These are phyloP conservation scores for Pheosia gnoma DNA, from an alignment of 2,888 invertebrate genomes.

Conservation along the genomic window DNA sequence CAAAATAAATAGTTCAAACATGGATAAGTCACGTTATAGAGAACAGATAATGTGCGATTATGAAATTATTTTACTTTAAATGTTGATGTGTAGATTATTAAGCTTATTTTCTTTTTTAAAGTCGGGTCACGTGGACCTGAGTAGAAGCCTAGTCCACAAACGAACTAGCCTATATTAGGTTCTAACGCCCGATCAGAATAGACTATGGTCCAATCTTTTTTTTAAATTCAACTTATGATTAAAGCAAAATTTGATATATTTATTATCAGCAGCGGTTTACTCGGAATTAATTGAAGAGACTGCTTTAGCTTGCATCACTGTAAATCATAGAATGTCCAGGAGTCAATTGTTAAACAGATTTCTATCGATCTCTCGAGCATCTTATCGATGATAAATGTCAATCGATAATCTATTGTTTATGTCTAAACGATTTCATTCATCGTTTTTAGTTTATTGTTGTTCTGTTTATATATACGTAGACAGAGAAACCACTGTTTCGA, in stretches of 20 bases:
- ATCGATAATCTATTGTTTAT: background rate
- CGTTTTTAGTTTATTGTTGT: background rate
- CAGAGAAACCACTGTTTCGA: no score
- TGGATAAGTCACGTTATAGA: constrained; percentile 30
- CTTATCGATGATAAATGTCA: background rate
- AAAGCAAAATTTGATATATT: no score
- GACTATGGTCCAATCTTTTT: no score
- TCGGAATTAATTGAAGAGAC: constrained; percentile 19
- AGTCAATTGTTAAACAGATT: constrained; percentile 24
- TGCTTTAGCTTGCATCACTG: constrained; percentile 19
- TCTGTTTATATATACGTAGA: no score
- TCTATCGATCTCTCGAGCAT: constrained; percentile 10
- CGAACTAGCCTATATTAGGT: no score
- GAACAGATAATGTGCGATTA: constrained; percentile 16
- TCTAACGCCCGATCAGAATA: no score
- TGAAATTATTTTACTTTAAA: constrained; percentile 1
- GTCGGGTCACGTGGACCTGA: background rate
- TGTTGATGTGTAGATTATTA: constrained; percentile 9
- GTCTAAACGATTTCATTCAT: background rate
- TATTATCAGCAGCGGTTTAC: no score
- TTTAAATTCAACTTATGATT: no score
- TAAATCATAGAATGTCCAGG: constrained; percentile 27
- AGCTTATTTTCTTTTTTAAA: background rate
- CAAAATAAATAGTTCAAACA: constrained; percentile 24
- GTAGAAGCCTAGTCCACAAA: no score